These are phyloP conservation scores for Scaeva pyrastri DNA, from an alignment of 2,888 invertebrate genomes.

Conservation along the genomic window DNA sequence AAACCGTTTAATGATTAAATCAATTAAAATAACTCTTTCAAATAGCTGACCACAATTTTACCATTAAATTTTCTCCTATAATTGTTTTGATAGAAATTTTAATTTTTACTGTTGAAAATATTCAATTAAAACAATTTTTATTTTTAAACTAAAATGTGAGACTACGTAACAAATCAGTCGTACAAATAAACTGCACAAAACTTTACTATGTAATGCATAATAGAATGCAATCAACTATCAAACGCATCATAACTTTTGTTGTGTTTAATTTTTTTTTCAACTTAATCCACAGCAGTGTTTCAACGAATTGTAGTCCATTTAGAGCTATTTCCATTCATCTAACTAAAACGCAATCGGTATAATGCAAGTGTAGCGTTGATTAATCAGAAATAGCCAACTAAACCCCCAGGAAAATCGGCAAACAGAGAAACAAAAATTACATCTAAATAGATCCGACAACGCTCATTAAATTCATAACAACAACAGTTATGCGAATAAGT, in stretches of 20 bases:
- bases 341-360: background rate
- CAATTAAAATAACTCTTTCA: too few species aligned
- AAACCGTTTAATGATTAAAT: too few species aligned
- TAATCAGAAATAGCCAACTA: background rate
- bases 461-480: constrained; percentile 28
- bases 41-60: too few species aligned
- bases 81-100: too few species aligned
- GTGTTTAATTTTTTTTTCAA: background rate
- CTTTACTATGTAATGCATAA: background rate
- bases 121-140: background rate
- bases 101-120: too few species aligned
- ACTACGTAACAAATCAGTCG: background rate
- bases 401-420: background rate
- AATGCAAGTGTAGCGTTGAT: constrained; percentile 1
- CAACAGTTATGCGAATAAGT: constrained; percentile 17
- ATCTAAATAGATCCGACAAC: background rate
- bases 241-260: constrained; percentile 10
- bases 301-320: background rate
- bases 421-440: background rate
- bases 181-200: background rate
- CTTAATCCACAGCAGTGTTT: background rate
- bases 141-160: background rate
- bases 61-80: too few species aligned
- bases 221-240: background rate
- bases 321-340: background rate